Conservation (phyloP, 1,140 invertebrate genomes). For the Gonioctena quinquepunctata region DNA sequence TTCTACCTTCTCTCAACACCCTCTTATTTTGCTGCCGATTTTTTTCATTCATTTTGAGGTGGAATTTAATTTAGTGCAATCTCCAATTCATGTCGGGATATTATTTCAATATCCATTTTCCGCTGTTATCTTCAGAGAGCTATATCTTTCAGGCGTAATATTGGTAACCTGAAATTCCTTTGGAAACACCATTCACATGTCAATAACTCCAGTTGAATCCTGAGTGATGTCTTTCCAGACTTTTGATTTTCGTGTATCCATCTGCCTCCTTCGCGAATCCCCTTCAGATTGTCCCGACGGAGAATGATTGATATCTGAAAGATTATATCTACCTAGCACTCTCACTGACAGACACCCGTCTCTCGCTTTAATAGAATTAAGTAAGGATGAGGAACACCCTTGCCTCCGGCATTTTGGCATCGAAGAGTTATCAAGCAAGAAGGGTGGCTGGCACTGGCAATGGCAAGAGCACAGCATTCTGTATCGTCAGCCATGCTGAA, state of each 20-base stretch:
- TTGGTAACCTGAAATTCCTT: too few relatives aligned
- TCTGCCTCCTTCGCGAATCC: not conserved
- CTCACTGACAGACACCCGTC: not conserved
- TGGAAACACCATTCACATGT: too few relatives aligned
- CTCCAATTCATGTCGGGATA: too few relatives aligned
- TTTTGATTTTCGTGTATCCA: not conserved
- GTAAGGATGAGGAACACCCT: not conserved
- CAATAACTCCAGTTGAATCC: not conserved
- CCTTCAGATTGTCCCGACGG: not conserved
- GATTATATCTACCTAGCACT: not conserved
- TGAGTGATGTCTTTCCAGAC: not conserved
- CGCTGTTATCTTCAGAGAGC: too few relatives aligned
- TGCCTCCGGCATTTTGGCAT: not conserved
- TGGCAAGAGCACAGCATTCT: too few relatives aligned
- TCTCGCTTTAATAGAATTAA: constrained; percentile 9
- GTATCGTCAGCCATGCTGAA: too few relatives aligned
- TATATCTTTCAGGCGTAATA: too few relatives aligned
- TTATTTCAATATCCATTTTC: too few relatives aligned
- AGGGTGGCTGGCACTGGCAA: constrained; percentile 2
- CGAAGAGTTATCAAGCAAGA: not conserved
- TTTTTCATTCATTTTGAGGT: too few relatives aligned
- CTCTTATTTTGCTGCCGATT: too few relatives aligned
- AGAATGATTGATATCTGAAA: not conserved
- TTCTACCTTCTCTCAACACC: too few relatives aligned
- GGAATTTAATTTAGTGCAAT: too few relatives aligned